These are phyloP conservation scores for Triplophysa siluroides DNA, from an alignment of 2,113 vertebrate species.

Conservation along the genomic window DNA sequence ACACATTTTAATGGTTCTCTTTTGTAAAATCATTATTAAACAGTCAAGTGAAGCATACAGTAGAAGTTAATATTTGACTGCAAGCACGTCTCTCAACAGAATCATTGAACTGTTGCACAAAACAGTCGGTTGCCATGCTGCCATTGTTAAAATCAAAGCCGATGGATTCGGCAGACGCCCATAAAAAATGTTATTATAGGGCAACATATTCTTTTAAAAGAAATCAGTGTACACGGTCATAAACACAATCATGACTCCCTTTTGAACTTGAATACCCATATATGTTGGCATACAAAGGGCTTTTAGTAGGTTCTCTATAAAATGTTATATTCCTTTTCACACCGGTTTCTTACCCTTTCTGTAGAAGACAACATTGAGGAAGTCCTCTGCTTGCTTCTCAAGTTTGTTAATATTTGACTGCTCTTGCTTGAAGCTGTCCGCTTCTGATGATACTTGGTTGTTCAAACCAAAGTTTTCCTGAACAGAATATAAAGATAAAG, in stretches of 20 bases:
- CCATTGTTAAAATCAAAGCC: conserved; percentile 23
- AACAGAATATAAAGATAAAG: not conserved
- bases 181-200: conserved; percentile 41
- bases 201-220: conserved; percentile 34
- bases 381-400: conserved; percentile 96
- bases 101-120: not conserved
- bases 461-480: conserved; percentile 87
- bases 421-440: conserved; percentile 87
- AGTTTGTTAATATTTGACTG: conserved; percentile 91
- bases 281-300: not conserved
- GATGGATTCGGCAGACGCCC: not conserved
- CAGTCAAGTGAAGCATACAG: not conserved
- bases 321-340: too few species aligned
- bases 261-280: not conserved
- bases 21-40: not conserved
- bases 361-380: conserved; percentile 99
- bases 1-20: not conserved
- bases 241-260: not conserved
- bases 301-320: too few species aligned
- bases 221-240: not conserved
- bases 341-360: conserved; percentile 85
- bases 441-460: conserved; percentile 85
- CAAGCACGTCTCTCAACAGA: not conserved
- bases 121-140: not conserved
- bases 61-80: not conserved